Evolutionary conservation across 2,888 invertebrate genomes (phyloP).

Genomic region (Chrysomela aeneicollis): DNA sequence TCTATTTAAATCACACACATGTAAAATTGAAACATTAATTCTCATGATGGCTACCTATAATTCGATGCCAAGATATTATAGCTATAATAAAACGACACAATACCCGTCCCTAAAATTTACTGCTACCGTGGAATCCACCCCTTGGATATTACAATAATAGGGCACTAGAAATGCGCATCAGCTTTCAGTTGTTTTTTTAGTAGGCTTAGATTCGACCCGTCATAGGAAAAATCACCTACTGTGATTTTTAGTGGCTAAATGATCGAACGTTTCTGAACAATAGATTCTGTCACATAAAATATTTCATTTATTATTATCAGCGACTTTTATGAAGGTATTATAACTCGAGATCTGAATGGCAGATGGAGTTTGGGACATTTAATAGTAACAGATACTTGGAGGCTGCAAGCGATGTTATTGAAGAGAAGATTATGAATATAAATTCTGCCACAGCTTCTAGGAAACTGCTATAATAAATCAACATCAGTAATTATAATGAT

Average conservation of each 20-base stretch:
- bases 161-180: constrained; percentile 9
- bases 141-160: constrained; percentile 20
- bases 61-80: constrained; percentile 8
- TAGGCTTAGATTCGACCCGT: constrained; percentile 4
- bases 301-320: neutral
- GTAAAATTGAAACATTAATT: constrained; percentile 9
- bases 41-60: neutral
- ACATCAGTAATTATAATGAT: too few species aligned
- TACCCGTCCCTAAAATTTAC: constrained; percentile 30
- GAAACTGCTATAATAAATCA: too few species aligned
- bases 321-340: neutral
- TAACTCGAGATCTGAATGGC: neutral
- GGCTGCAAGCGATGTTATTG: too few species aligned
- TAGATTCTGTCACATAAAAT: constrained; percentile 7
- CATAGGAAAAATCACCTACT: constrained; percentile 17
- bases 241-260: constrained; percentile 22
- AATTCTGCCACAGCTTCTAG: too few species aligned
- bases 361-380: neutral
- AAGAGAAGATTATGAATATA: too few species aligned
- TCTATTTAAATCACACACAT: neutral
- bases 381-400: too few species aligned
- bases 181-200: constrained; percentile 19
- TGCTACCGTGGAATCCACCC: constrained; percentile 23
- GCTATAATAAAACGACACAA: constrained; percentile 26
- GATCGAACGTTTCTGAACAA: constrained; percentile 5